Percentiles rank a stretch among this genome's conserved stretches.
Evolutionary conservation across 2,113 vertebrate species (phyloP).

Genomic region (Xenopus laevis): DNA sequence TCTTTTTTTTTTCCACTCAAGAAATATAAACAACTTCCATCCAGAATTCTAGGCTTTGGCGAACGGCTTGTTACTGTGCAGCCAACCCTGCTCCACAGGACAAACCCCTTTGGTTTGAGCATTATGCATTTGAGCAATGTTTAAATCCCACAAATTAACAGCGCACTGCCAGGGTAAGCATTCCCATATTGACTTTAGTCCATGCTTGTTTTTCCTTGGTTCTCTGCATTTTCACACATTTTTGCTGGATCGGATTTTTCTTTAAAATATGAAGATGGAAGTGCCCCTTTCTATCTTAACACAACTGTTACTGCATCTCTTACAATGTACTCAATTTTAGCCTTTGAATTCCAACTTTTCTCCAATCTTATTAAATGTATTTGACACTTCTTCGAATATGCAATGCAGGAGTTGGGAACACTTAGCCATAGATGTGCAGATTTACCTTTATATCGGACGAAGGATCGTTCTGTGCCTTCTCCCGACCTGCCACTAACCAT

Average conservation of each 20-base stretch:
- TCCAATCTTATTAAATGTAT: too few relatives aligned
- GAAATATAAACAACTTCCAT: neutral
- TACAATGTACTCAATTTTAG: conserved; percentile 6
- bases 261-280: neutral
- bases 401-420: too few relatives aligned
- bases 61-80: too few relatives aligned
- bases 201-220: conserved; percentile 42
- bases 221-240: conserved; percentile 33
- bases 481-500: too few relatives aligned
- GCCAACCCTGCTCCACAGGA: neutral
- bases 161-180: conserved; percentile 14
- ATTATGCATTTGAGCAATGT: conserved; percentile 42
- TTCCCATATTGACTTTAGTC: conserved; percentile 17
- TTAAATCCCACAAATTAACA: conserved; percentile 44
- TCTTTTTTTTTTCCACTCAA: neutral
- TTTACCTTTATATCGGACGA: too few relatives aligned
- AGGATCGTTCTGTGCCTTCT: too few relatives aligned
- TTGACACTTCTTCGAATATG: too few relatives aligned
- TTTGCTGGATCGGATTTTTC: conserved; percentile 42
- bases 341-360: neutral
- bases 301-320: too few relatives aligned
- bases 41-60: neutral
- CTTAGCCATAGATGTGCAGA: too few relatives aligned
- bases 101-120: conserved; percentile 6
- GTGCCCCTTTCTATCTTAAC: neutral